These are phyloP conservation scores for Oryzias woworae DNA, from an alignment of 2,113 vertebrate genomes.

Conservation along the genomic window DNA sequence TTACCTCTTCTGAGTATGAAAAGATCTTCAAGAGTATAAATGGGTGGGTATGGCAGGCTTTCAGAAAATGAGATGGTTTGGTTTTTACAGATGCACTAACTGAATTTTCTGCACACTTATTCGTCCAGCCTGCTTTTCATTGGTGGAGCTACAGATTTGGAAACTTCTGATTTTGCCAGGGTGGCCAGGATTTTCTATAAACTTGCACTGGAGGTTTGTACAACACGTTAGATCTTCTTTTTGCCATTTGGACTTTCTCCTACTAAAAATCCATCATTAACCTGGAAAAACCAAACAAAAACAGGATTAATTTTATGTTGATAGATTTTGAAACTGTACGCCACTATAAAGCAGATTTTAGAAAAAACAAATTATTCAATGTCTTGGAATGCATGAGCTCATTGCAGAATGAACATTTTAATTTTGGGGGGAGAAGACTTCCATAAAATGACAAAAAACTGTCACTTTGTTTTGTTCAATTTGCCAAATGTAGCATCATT, in stretches of 20 bases:
- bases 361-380: too few relatives aligned
- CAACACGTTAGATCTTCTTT: neutral
- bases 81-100: neutral
- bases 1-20: slow-evolving; percentile 71
- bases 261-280: too few relatives aligned
- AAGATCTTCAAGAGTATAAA: slow-evolving; percentile 79
- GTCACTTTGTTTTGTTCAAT: too few relatives aligned
- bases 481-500: too few relatives aligned
- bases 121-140: slow-evolving; percentile 74
- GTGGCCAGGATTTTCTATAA: slow-evolving; percentile 75
- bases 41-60: slow-evolving; percentile 63
- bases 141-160: slow-evolving; percentile 71
- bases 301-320: too few relatives aligned
- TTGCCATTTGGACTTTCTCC: neutral
- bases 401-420: too few relatives aligned
- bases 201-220: slow-evolving; percentile 74
- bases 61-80: neutral
- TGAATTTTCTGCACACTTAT: neutral
- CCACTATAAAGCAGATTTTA: too few relatives aligned
- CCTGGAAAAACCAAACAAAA: too few relatives aligned
- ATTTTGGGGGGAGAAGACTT: too few relatives aligned
- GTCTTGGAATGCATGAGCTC: too few relatives aligned
- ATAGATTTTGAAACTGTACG: too few relatives aligned
- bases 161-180: slow-evolving; percentile 75
- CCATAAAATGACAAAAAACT: too few relatives aligned